These are phyloP conservation scores for Asobara japonica DNA, from an alignment of 1,140 invertebrate species.

Conservation along the genomic window DNA sequence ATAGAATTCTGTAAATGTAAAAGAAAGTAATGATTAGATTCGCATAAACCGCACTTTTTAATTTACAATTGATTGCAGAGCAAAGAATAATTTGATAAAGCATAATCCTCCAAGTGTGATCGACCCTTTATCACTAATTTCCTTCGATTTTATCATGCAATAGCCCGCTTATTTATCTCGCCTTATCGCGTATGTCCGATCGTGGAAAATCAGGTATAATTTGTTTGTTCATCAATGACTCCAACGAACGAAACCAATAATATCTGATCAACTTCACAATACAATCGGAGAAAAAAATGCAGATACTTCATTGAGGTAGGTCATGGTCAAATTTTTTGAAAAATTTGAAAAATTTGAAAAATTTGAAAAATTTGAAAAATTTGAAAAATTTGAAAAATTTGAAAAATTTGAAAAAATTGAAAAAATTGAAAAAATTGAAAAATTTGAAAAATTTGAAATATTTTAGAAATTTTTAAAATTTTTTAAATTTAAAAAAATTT, in stretches of 20 bases:
- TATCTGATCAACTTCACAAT: background rate
- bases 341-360: no score
- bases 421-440: no score
- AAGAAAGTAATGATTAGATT: background rate
- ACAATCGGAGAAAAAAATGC: background rate
- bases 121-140: constrained; percentile 31
- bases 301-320: constrained; percentile 36
- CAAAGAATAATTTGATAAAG: background rate
- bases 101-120: background rate
- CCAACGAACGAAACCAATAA: background rate
- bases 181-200: constrained; percentile 12
- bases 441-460: no score
- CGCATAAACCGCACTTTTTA: background rate
- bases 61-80: background rate
- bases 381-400: no score
- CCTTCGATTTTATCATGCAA: background rate
- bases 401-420: no score
- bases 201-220: constrained; percentile 25
- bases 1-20: background rate
- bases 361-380: no score
- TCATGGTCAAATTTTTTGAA: constrained; percentile 1
- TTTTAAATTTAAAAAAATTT: no score
- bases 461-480: no score
- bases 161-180: constrained; percentile 19
- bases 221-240: constrained; percentile 11